Base-by-base conservation (phyloP, 2,888 invertebrate genomes). In the Aplocera efformata region DNA sequence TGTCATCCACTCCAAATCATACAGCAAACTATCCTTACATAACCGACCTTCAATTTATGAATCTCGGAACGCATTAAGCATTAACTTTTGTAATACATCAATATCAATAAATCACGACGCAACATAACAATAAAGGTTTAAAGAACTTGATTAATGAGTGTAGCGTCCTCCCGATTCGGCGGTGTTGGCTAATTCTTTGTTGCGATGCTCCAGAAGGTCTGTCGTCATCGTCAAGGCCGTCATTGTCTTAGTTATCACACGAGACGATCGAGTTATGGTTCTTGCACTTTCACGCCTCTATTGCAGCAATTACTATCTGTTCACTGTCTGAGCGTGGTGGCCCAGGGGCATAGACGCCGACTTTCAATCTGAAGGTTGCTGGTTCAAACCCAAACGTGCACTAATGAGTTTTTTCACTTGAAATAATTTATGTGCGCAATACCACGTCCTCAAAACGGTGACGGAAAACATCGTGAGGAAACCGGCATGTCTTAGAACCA, bases 201-300 rank as follows among this genome's bases (percentile, higher is more conserved):
- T 69, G 61, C 58, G 59, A 60, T 59, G 56, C 58, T 67, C 56
- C 55, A 57, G 55, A 57, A 56, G 58, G 53, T 72, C 66, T 67
- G 61, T 64, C 69, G 62, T 64, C 65, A 60, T 62, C 55, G 52
- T 57, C 71, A 74, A 75, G 79, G 78, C 68, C 72, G 63, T 53
- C 62, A 74, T 76, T 75, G 75, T 77, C 61, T 75, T 52, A 59
- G 63, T 59, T 70, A 79, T 75, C 74, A 63, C 60, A 72, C 72
- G 70, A 69, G 67, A 72, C 50, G 53, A 58, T 56, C 54, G 31
- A 48, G 57, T 51, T 56, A 57, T 53, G 50, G 46, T 46, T 56
- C 41, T 49, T 57, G 56, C 53, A 57, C 59, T 59, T 59, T 58
- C 58, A 58, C 56, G 54, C 46, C 53, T 56, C 47, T 52, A 48